A percentile compares a stretch with the other conserved stretches of the same genome.
Evolutionary conservation across 2,888 invertebrate species (phyloP).

Genomic region (Keiferia lycopersicella): DNA sequence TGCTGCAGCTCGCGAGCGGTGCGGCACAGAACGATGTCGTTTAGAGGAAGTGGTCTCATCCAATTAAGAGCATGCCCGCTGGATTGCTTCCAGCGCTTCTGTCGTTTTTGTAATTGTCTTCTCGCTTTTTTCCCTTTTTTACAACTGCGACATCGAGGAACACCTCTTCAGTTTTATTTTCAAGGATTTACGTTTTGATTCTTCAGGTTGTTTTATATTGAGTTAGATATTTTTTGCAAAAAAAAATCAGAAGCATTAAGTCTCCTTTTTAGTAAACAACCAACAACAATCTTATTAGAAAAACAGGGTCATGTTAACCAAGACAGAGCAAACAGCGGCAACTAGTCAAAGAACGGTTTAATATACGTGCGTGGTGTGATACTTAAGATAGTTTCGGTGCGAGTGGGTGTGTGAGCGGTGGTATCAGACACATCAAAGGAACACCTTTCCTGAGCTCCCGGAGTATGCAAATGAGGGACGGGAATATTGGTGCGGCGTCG

Average conservation of each 20-base stretch:
- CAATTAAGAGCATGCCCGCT: slow-evolving; percentile 75
- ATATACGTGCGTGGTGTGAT: slow-evolving; percentile 1
- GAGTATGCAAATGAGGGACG: slow-evolving; percentile 68
- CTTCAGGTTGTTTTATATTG: slow-evolving; percentile 20
- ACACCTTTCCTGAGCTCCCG: slow-evolving; percentile 26
- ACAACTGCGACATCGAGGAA: slow-evolving; percentile 48
- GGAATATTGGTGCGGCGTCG: slow-evolving; percentile 61
- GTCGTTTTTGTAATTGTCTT: slow-evolving; percentile 75
- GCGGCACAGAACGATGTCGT: slow-evolving; percentile 57
- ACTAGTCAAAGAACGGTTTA: slow-evolving; percentile 2
- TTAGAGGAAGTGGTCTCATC: slow-evolving; percentile 77
- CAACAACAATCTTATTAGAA: not conserved
- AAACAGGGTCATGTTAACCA: not conserved
- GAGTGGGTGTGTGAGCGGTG: slow-evolving; percentile 22
- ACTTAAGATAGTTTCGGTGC: not conserved
- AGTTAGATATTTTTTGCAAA: not conserved
- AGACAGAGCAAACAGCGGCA: slow-evolving; percentile 6
- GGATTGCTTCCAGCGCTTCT: slow-evolving; percentile 74
- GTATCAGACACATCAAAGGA: slow-evolving; percentile 45
- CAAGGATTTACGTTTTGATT: slow-evolving; percentile 38
- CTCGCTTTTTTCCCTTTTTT: slow-evolving; percentile 57
- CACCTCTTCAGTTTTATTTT: slow-evolving; percentile 44
- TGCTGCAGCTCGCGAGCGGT: slow-evolving; percentile 12
- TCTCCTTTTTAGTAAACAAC: not conserved
- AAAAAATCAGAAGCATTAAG: not conserved